Base-by-base conservation (phyloP, 1,140 invertebrate species). In the Heliconius nattereri region DNA sequence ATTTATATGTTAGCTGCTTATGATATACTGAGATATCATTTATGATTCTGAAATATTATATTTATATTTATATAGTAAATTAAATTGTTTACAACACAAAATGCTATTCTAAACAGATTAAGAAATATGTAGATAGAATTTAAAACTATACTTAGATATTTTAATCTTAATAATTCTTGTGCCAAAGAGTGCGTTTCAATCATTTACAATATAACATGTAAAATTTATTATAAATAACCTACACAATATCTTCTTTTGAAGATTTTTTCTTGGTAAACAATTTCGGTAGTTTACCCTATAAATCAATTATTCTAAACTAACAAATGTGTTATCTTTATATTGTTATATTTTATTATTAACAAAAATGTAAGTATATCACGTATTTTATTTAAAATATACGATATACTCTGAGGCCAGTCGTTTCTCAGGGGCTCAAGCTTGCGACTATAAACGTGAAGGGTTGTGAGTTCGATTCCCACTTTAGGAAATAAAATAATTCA, bases 301-400 rank as follows among this genome's bases (percentile, higher is more conserved):
- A 66, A 66, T 66, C 60, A 26, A 66, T 29, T 66, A 29, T 66
- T 66, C 60, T 66, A 11, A 66, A 66, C 23, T 66, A 66, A 66
- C 11, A 66, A 26, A 29, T 13, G 26, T 29, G 26, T 13, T 19
- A 66, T 66, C 60, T 66, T 66, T 66, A 66, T 66, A 66, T 66
- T 66, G 40, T 45, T 45, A 45, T 5, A 45, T 45, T 45, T 45
- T 45, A 45, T 45, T 45, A 45, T 45, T 6, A 45, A 45, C 40
- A 45, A 45, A 45, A 45, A 45, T 16, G 13, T 16, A 2, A 66
- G 26, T 66, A 66, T 66, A 66, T 11, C 26, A 66, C 5, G 57
- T 66, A 66, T 2, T 45, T 45, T 16, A 45, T 40, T 40, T 60
- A 60, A 26, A 57, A 57, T 57, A 52, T 13, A 7, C 26, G 23